A percentile compares a stretch with the other conserved stretches of the same genome.
Conservation (phyloP, 30 jellyfish, hydroid and myxozoan genomes). For the Pseudorhiza aurosa region DNA sequence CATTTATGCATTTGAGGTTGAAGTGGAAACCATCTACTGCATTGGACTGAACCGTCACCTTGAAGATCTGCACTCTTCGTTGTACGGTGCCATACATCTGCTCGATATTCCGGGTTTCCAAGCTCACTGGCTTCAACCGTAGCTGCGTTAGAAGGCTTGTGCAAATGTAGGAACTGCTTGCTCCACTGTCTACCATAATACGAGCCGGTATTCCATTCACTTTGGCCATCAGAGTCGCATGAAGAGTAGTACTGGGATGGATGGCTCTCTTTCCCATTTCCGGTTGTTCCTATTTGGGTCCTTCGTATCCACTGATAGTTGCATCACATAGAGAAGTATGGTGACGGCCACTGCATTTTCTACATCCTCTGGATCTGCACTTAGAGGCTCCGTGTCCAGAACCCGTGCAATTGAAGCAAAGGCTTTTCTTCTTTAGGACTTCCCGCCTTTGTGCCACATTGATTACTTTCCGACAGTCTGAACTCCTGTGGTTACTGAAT, state of each 20-base stretch:
- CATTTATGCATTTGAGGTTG: conserved; percentile 32
- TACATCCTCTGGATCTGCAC: conserved; percentile 45
- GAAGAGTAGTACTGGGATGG: conserved; percentile 16
- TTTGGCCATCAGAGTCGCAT: conserved; percentile 42
- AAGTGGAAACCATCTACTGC: conserved; percentile 27
- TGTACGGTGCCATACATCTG: conserved; percentile 67
- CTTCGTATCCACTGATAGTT: neutral
- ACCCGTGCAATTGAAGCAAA: conserved; percentile 79
- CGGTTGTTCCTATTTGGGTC: conserved; percentile 13
- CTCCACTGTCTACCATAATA: conserved; percentile 44
- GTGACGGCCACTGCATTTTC: neutral
- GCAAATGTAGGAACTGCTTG: conserved; percentile 59
- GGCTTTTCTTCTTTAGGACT: conserved; percentile 19
- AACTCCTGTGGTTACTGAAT: neutral
- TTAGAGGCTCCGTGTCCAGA: conserved; percentile 45
- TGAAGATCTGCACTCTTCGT: conserved; percentile 37
- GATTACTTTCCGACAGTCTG: neutral
- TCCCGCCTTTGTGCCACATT: conserved; percentile 5
- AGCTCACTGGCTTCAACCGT: conserved; percentile 32
- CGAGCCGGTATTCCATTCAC: conserved; percentile 45
- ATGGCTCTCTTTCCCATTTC: conserved; percentile 25
- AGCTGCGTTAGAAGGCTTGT: conserved; percentile 41
- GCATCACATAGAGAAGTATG: neutral
- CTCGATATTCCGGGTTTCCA: conserved; percentile 40
- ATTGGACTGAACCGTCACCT: conserved; percentile 16